A percentile compares a stretch with the other conserved stretches of the same genome.
phyloP scores from a whole-genome alignment of 2,113 vertebrate genomes.

The Pachypanchax playfairii region DNA sequence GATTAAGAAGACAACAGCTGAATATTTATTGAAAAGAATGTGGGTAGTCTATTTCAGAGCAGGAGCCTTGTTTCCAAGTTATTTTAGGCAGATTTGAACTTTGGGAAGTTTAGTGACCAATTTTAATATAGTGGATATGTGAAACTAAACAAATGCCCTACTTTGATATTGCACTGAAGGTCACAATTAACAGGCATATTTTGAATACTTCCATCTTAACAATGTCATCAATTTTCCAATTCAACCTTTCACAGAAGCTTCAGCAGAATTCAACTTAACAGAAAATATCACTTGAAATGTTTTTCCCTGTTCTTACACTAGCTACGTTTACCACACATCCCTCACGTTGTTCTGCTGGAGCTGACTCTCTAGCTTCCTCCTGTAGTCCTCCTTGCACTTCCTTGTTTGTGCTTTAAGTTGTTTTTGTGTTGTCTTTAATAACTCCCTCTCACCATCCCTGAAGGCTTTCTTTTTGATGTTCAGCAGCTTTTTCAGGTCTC shows the following conservation, averaged over 20 bases:
- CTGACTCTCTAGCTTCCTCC: too few species aligned
- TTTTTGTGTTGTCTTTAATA: too few species aligned
- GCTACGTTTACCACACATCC: too few species aligned
- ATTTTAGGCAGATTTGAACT: neutral
- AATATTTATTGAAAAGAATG: constrained; percentile 13
- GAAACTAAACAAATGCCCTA: neutral
- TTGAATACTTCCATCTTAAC: neutral
- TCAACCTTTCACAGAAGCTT: neutral
- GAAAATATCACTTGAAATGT: neutral
- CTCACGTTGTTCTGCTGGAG: neutral
- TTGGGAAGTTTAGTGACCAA: neutral
- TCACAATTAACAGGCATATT: neutral
- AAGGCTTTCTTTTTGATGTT: too few species aligned
- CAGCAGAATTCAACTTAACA: neutral
- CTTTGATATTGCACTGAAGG: too few species aligned
- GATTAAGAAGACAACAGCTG: constrained; percentile 4
- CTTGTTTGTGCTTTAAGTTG: too few species aligned
- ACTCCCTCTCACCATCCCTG: too few species aligned
- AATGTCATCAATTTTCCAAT: neutral
- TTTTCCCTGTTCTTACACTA: too few species aligned
- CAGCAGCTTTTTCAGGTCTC: too few species aligned
- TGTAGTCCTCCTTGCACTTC: too few species aligned
- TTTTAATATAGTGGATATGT: neutral
- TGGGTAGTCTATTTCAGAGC: neutral
- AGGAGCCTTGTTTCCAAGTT: neutral